Percentiles rank a stretch among this genome's conserved stretches.
phyloP scores from a whole-genome alignment of 1,140 invertebrate species.

The Aphelenchoides avenae region DNA sequence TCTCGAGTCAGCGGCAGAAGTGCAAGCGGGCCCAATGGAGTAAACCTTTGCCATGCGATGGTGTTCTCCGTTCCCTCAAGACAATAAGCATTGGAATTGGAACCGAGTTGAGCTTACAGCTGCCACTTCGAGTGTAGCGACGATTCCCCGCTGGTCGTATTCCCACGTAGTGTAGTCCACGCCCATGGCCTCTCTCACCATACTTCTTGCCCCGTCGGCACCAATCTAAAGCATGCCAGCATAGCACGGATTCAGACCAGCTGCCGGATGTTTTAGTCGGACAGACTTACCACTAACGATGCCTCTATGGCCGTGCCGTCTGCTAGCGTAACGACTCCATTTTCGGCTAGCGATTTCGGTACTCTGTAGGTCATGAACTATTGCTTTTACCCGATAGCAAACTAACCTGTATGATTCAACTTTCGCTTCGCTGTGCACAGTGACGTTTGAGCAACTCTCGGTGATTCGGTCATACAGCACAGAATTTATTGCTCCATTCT shows the following conservation, averaged over 20 bases:
- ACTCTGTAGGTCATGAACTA: slow-evolving; percentile 47
- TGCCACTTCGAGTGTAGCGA: slow-evolving; percentile 76
- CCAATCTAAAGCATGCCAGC: slow-evolving; percentile 72
- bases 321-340: slow-evolving; percentile 59
- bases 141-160: slow-evolving; percentile 83
- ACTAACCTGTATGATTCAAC: slow-evolving; percentile 42
- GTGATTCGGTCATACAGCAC: slow-evolving; percentile 34
- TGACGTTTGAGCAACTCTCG: slow-evolving; percentile 30
- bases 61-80: too few relatives aligned
- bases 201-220: slow-evolving; percentile 84
- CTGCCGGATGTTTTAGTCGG: too few relatives aligned
- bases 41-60: slow-evolving; percentile 90
- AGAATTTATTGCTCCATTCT: slow-evolving; percentile 34
- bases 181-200: slow-evolving; percentile 74
- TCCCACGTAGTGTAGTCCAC: slow-evolving; percentile 74
- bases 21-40: slow-evolving; percentile 83
- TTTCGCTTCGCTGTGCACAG: slow-evolving; percentile 22
- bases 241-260: slow-evolving; percentile 7
- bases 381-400: slow-evolving; percentile 7
- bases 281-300: slow-evolving; percentile 63
- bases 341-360: slow-evolving; percentile 44
- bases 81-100: too few relatives aligned
- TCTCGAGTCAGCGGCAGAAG: slow-evolving; percentile 75
- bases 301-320: slow-evolving; percentile 61
- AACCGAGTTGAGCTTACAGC: slow-evolving; percentile 33